Evolutionary conservation across 37 sponge, comb jelly and placozoan genomes (phyloP).

Genomic region (Ephydatia muelleri): DNA sequence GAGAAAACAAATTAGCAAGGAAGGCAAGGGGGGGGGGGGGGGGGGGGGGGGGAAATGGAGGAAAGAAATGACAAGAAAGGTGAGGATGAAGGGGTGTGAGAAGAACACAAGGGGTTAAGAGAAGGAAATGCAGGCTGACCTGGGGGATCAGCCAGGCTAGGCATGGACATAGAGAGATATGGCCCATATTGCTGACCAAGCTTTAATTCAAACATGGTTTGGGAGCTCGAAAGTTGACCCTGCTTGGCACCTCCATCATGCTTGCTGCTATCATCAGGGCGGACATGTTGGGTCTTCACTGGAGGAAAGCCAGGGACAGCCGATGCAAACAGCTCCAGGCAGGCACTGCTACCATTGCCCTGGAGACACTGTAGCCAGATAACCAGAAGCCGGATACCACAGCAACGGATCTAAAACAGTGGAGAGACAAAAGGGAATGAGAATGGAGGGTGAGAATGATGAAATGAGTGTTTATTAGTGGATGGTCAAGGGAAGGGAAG

Average conservation of each 20-base stretch:
- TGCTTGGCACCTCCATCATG: neutral
- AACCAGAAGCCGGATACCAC: constrained; percentile 77
- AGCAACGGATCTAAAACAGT: constrained; percentile 45
- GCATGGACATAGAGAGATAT: neutral
- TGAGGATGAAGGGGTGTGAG: neutral
- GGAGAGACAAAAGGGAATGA: neutral
- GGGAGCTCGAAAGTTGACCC: neutral
- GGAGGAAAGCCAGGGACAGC: constrained; percentile 89
- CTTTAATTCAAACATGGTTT: neutral
- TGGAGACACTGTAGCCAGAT: constrained; percentile 84
- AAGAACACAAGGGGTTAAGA: neutral
- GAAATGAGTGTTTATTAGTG: neutral
- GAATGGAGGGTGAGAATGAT: neutral
- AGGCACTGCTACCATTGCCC: constrained; percentile 71
- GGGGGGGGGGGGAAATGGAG: neutral
- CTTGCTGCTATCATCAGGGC: constrained; percentile 14
- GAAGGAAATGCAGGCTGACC: neutral
- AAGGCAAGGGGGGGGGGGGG: neutral
- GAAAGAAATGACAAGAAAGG: neutral
- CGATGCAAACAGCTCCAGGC: constrained; percentile 83
- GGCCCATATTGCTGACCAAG: constrained; percentile 55
- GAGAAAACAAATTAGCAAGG: neutral
- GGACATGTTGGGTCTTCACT: constrained; percentile 62
- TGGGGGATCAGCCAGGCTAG: neutral
- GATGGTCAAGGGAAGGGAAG: neutral